A percentile compares a stretch with the other conserved stretches of the same genome.
Conservation (phyloP, 2,797 vertebrate species). For the Hafferia zeledoni region DNA sequence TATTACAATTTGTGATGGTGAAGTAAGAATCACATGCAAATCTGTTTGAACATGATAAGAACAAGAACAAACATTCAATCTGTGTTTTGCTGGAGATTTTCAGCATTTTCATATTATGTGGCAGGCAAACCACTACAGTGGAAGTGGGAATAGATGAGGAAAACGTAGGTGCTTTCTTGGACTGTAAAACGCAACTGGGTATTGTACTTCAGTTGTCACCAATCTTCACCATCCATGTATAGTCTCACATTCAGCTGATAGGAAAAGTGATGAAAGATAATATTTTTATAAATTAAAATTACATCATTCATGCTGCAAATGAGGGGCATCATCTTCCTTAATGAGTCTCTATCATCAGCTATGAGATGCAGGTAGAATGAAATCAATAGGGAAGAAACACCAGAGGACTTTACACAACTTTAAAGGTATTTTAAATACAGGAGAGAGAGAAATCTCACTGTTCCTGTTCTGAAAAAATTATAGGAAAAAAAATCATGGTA, state of each 20-base stretch:
- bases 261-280: not conserved
- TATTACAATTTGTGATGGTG: not conserved
- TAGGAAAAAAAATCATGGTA: not conserved
- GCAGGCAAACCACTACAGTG: not conserved
- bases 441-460: not conserved
- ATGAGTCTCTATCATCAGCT: not conserved
- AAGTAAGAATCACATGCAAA: not conserved
- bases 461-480: not conserved
- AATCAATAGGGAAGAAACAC: not conserved
- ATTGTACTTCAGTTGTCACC: not conserved
- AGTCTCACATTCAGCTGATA: not conserved
- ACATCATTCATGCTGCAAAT: not conserved
- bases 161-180: not conserved
- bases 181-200: not conserved
- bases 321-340: not conserved
- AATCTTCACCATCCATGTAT: not conserved
- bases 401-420: not conserved
- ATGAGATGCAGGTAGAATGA: not conserved
- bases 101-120: not conserved
- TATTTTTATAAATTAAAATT: not conserved
- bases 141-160: not conserved
- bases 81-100: not conserved
- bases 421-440: not conserved
- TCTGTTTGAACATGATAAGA: conserved; percentile 21
- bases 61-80: not conserved